phyloP scores from a whole-genome alignment of 2,113 vertebrate genomes.

The Caloenas nicobarica region DNA sequence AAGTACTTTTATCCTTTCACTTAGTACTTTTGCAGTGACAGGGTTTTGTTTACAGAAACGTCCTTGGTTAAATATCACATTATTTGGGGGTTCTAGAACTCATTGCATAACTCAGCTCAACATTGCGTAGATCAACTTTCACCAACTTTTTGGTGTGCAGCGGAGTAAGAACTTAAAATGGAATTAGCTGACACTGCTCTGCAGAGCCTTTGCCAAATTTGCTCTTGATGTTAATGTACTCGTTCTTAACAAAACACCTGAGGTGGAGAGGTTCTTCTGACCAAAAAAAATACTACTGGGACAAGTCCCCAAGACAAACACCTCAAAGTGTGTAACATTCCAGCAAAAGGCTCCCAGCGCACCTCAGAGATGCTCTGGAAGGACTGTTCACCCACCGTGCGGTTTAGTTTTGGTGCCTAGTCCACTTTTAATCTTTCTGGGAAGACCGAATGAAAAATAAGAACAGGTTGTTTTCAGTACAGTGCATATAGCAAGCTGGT shows the following conservation, averaged over 20 bases:
- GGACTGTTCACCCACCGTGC: background rate
- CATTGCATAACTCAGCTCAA: background rate
- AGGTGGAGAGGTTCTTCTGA: background rate
- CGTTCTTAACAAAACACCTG: background rate
- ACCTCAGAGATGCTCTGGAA: background rate
- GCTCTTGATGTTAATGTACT: background rate
- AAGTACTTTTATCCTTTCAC: background rate
- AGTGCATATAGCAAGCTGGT: background rate
- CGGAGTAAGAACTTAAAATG: background rate
- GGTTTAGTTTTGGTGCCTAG: background rate
- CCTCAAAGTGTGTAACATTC: accelerated
- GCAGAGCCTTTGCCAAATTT: background rate
- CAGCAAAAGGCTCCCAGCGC: background rate
- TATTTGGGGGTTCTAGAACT: background rate
- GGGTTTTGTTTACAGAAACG: background rate
- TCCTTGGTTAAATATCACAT: background rate
- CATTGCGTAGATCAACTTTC: background rate
- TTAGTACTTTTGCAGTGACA: background rate
- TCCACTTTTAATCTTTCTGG: background rate
- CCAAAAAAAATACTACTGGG: background rate
- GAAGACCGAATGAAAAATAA: background rate
- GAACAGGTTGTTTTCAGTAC: background rate
- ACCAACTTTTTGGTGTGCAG: background rate
- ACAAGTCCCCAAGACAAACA: background rate
- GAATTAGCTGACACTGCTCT: background rate